Conservation (phyloP, 2,797 vertebrate genomes). For the Gobio occitaniae region DNA sequence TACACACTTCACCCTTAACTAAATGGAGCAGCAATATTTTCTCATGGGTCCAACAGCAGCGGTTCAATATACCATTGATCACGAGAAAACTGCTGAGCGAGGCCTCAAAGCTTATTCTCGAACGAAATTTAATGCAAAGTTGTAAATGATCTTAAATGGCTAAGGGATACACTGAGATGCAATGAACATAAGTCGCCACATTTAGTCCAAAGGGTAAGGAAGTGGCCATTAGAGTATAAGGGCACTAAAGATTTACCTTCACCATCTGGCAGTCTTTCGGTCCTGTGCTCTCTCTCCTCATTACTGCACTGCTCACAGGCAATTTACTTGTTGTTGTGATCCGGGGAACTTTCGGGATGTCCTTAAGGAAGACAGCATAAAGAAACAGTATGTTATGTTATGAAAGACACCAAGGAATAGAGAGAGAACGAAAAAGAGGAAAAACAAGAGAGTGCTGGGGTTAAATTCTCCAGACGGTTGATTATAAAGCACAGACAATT, state of each 20-base stretch:
- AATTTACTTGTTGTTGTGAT: conserved; percentile 77
- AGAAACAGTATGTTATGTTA: conserved; percentile 47
- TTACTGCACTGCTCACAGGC: conserved; percentile 68
- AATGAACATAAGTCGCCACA: conserved; percentile 66
- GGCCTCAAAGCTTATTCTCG: conserved; percentile 21
- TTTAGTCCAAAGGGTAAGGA: conserved; percentile 65
- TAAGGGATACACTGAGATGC: conserved; percentile 58
- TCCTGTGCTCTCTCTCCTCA: conserved; percentile 73
- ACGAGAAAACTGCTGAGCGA: conserved; percentile 33
- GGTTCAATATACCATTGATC: conserved; percentile 41
- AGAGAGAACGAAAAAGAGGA: conserved; percentile 31
- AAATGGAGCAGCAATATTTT: conserved; percentile 38
- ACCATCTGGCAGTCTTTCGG: conserved; percentile 79
- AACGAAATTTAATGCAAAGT: conserved; percentile 47
- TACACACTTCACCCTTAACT: background rate
- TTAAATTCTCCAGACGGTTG: conserved; percentile 33
- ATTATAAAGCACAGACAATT: conserved; percentile 34
- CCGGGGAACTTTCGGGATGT: conserved; percentile 82
- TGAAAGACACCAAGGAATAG: conserved; percentile 58
- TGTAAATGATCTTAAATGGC: conserved; percentile 60
- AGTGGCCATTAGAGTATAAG: conserved; percentile 69
- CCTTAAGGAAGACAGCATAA: conserved; percentile 66
- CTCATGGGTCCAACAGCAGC: conserved; percentile 13
- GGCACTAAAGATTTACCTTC: conserved; percentile 76
- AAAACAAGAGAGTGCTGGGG: conserved; percentile 8